A percentile compares a stretch with the other conserved stretches of the same genome.
phyloP scores from a whole-genome alignment of 2,113 vertebrate genomes.

The Noturus placidus region DNA sequence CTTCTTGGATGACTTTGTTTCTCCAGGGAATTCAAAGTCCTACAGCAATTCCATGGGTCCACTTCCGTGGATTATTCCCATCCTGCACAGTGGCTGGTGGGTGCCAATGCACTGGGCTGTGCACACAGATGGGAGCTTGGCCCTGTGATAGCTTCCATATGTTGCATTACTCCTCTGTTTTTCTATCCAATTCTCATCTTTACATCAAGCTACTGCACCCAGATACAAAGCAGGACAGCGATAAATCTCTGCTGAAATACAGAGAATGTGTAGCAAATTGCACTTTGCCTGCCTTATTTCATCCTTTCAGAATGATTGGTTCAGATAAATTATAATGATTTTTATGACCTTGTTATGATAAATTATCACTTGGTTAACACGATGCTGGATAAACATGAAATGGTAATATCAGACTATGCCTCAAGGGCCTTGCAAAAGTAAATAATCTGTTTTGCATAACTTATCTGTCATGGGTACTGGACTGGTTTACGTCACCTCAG shows the following conservation, averaged over 20 bases:
- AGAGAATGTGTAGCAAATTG: background rate
- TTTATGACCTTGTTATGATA: constrained; percentile 29
- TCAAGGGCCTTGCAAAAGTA: constrained; percentile 55
- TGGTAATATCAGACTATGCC: constrained; percentile 60
- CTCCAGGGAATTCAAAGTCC: constrained; percentile 59
- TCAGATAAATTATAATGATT: background rate
- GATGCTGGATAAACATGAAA: constrained; percentile 56
- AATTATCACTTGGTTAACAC: background rate
- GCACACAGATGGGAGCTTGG: constrained; percentile 70
- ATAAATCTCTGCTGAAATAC: constrained; percentile 52
- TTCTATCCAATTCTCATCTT: constrained; percentile 66
- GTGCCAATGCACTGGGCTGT: constrained; percentile 68
- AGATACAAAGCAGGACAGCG: constrained; percentile 56
- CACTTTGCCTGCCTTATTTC: constrained; percentile 3
- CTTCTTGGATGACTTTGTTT: constrained; percentile 21
- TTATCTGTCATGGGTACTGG: constrained; percentile 61
- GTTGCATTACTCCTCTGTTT: constrained; percentile 57
- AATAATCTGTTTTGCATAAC: constrained; percentile 68
- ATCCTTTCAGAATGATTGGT: constrained; percentile 21
- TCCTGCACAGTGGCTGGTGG: constrained; percentile 65
- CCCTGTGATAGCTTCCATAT: constrained; percentile 75
- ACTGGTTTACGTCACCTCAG: constrained; percentile 59
- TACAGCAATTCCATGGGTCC: constrained; percentile 64
- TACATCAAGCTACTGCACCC: constrained; percentile 6
- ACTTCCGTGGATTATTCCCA: constrained; percentile 69